Evolutionary conservation across 2,888 invertebrate genomes (phyloP), one percentile per base, ranked within the genome.

Genomic region (Tetragnatha montana): DNA sequence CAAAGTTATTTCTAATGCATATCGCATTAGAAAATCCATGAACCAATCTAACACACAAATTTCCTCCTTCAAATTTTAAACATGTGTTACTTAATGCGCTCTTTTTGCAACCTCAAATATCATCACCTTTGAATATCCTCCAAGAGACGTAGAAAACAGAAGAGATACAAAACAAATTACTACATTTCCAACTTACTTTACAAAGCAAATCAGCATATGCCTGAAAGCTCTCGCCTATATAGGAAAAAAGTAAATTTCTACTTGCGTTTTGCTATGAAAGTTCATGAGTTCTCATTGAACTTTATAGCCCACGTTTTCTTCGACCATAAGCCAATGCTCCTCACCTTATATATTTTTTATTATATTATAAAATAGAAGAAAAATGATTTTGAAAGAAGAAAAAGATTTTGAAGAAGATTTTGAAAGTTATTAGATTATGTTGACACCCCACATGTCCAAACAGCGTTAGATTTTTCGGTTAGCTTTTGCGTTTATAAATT

Each of bases 111-210:
- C 17, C 14, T 60, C 60, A 12, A 60, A 60, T 60, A 60, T 17
- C 8, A 60, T 12, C 12, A 17, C 17, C 12, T 60, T 60, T 60
- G 35, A 17, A 60, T 60, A 60, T 60, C 60, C 60, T 17, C 17
- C 60, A 60, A 4, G 60, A 60, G 17, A 60, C 12, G 60, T 10
- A 60, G 12, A 17, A 60, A 60, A 60, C 60, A 60, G 17, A 60
- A 60, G 60, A 60, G 10, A 60, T 12, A 60, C 17, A 60, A 60
- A 10, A 60, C 4, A 60, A 60, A 17, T 60, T 7, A 60, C 60
- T 60, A 17, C 60, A 17, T 60, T 35, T 60, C 60, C 51, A 78
- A 78, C 78, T 78, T 78, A 78, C 78, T 78, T 78, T 60, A 21
- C 0, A 60, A 78, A 60, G 21, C 22, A 19, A 60, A 78, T 19